Base-by-base conservation (phyloP, 1,140 invertebrate genomes). In the Cotesia typhae region DNA sequence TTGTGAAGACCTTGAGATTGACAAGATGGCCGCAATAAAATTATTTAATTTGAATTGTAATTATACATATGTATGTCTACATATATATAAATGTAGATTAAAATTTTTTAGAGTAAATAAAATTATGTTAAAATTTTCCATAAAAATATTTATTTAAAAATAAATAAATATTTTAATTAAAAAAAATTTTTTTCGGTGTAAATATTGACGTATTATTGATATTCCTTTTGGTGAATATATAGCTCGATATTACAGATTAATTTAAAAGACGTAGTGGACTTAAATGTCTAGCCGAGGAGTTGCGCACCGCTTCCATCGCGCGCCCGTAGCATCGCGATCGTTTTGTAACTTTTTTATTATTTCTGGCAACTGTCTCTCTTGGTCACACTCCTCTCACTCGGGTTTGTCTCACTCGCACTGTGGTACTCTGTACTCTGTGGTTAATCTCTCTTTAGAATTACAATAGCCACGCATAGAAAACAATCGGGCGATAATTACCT, bases 401-500 rank as follows among this genome's bases (percentile, higher is more conserved):
- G 28, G 3, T 47, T 20, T 63, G 41, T 64, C 28, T 71, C 59
- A 14, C 28, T 67, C 12, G 35, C 6, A 7, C 20, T 55, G 28
- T 28, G 28, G 28, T 28, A 28, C 28, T 28, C 28, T 28, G 28
- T 28, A 28, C 3, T 28, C 28, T 28, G 28, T 28, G 41, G 41
- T 47, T 47, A 47, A 47, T 47, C 6, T 47, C 41, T 47, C 10
- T 47, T 47, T 47, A 47, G 6, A 47, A 9, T 6, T 47, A 47
- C 41, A 47, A 9, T 6, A 47, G 41, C 41, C 41, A 20, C 57
- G 20, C 57, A 20, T 17, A 59, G 17, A 59, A 59, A 59, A 59
- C 57, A 59, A 59, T 17, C 5, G 9, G 57, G 2, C n/a, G 38
- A 66, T 66, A 67, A 67, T 67, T 67, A 67, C 66, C 66, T 67